These are phyloP conservation scores for Drusus annulatus DNA, from an alignment of 1,140 invertebrate genomes.

Conservation along the genomic window DNA sequence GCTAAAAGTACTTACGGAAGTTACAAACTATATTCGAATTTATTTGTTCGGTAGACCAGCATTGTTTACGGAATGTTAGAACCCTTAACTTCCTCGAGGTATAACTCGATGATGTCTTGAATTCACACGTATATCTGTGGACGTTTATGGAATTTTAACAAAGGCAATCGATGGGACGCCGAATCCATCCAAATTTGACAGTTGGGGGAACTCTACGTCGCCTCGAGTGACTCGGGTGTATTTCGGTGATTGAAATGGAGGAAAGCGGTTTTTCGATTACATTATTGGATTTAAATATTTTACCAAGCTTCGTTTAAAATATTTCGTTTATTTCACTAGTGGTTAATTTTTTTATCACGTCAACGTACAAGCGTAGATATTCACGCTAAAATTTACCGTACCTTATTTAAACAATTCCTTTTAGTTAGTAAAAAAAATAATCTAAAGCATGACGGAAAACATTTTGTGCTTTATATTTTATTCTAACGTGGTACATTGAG, in stretches of 20 bases:
- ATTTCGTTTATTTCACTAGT: too few relatives aligned
- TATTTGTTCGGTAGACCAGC: background rate
- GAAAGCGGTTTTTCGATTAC: background rate
- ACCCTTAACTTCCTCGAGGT: background rate
- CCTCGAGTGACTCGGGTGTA: conserved; percentile 3
- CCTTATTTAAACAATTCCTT: too few relatives aligned
- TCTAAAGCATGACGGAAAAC: too few relatives aligned
- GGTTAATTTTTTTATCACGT: too few relatives aligned
- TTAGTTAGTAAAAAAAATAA: too few relatives aligned
- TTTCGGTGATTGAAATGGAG: conserved; percentile 8
- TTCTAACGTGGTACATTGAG: too few relatives aligned
- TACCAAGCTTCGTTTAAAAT: too few relatives aligned
- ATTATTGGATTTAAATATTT: too few relatives aligned
- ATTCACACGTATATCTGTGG: conserved; percentile 10
- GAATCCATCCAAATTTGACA: conserved; percentile 5
- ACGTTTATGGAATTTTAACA: conserved; percentile 34
- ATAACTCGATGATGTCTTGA: conserved; percentile 12
- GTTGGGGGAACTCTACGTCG: background rate
- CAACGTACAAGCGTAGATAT: too few relatives aligned
- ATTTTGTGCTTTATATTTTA: too few relatives aligned
- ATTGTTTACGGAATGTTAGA: background rate
- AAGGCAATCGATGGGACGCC: conserved; percentile 18
- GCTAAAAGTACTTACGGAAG: background rate
- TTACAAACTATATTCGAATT: background rate
- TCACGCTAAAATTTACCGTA: too few relatives aligned